Conservation (phyloP, 1,140 invertebrate species). For the Diachasmimorpha longicaudata region DNA sequence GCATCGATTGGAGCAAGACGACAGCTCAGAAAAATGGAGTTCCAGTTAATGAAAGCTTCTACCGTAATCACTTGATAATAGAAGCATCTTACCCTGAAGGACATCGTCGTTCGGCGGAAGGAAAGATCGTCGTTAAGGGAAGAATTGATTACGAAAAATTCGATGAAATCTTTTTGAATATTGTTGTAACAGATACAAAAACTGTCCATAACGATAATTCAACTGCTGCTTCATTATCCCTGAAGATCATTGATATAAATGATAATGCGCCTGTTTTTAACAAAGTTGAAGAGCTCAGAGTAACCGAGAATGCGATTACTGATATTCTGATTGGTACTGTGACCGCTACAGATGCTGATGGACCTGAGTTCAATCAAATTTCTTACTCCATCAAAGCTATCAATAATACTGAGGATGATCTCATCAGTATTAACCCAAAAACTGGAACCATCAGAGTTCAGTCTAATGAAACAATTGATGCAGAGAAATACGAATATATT, state of each 20-base stretch:
- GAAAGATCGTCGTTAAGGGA: conserved; percentile 16
- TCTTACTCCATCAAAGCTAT: conserved; percentile 30
- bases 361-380: conserved; percentile 31
- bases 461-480: conserved; percentile 24
- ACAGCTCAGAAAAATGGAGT: conserved; percentile 60
- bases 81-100: conserved; percentile 19
- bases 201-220: conserved; percentile 35
- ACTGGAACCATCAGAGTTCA: conserved; percentile 26
- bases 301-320: conserved; percentile 32
- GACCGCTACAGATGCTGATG: conserved; percentile 36
- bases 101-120: conserved; percentile 22
- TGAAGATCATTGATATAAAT: conserved; percentile 35
- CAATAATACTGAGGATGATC: conserved; percentile 23
- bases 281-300: conserved; percentile 23
- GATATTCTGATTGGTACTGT: conserved; percentile 31
- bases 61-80: conserved; percentile 23
- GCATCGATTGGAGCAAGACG: conserved; percentile 64
- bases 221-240: conserved; percentile 29
- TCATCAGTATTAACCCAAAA: conserved; percentile 17
- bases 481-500: conserved; percentile 31
- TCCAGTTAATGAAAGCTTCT: conserved; percentile 22
- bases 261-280: conserved; percentile 34
- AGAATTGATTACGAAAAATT: conserved; percentile 37
- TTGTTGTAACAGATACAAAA: conserved; percentile 31
- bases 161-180: conserved; percentile 32